phyloP scores from a whole-genome alignment of 2,888 invertebrate species.

The Drosophila merina region DNA sequence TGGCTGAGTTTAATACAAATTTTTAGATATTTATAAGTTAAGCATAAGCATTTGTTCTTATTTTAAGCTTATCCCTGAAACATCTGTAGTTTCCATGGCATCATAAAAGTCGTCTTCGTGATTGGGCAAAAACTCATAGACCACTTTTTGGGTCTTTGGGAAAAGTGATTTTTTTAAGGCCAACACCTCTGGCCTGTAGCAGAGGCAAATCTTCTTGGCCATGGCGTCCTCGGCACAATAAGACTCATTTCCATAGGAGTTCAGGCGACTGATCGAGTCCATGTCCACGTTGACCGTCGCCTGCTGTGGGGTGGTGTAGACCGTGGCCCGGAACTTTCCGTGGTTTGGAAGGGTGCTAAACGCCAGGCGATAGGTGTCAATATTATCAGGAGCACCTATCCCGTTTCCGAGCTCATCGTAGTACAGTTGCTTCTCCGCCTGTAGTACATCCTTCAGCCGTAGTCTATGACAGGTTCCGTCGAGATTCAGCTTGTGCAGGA shows the following conservation, averaged over 20 bases:
- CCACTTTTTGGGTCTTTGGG: neutral
- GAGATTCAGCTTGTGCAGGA: constrained; percentile 6
- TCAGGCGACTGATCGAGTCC: constrained; percentile 45
- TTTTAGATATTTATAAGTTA: neutral
- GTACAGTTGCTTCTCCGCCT: constrained; percentile 6
- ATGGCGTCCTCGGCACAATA: constrained; percentile 38
- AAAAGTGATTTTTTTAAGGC: neutral
- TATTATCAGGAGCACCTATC: neutral
- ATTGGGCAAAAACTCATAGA: neutral
- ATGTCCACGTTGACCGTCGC: constrained; percentile 5
- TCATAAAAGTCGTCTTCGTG: neutral
- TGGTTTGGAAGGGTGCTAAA: constrained; percentile 41
- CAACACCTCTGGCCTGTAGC: constrained; percentile 10
- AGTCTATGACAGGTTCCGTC: neutral
- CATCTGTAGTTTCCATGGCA: neutral
- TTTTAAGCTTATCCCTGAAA: neutral
- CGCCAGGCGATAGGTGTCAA: constrained; percentile 23
- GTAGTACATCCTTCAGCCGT: neutral
- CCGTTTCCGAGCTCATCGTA: neutral
- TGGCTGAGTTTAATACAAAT: neutral
- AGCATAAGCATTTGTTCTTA: neutral
- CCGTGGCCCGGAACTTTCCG: constrained; percentile 22
- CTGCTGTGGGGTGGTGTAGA: neutral
- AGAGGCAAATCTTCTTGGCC: constrained; percentile 42
- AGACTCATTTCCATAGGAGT: constrained; percentile 37